Conservation (phyloP, 2,113 vertebrate genomes). For the Onychostoma macrolepis region DNA sequence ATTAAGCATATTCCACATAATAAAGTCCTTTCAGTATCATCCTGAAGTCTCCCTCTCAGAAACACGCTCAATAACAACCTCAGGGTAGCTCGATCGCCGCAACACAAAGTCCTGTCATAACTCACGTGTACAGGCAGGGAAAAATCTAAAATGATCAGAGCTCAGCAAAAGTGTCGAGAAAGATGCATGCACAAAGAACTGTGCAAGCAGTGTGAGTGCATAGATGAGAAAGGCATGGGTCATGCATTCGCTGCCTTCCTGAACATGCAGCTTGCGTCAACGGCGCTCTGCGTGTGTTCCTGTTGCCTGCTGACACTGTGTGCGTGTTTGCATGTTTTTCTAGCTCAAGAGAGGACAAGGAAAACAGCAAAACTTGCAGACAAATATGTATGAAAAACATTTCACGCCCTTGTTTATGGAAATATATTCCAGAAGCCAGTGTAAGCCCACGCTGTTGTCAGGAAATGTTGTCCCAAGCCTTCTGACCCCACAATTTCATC, state of each 20-base stretch:
- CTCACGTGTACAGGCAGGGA: not conserved
- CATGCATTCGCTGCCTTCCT: constrained; percentile 48
- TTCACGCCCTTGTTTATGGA: constrained; percentile 30
- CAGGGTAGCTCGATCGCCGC: not conserved
- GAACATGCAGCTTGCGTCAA: constrained; percentile 50
- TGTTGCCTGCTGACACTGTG: constrained; percentile 35
- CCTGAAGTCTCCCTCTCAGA: constrained; percentile 22
- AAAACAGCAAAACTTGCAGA: not conserved
- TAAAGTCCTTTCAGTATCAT: constrained; percentile 46
- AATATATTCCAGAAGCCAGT: not conserved
- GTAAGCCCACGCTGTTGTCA: not conserved
- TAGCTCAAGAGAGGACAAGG: constrained; percentile 1
- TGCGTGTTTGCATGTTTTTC: constrained; percentile 33
- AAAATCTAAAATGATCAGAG: not conserved
- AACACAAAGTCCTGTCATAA: not conserved
- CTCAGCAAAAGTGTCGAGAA: not conserved
- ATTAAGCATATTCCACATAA: constrained; percentile 27
- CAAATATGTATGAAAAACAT: constrained; percentile 11
- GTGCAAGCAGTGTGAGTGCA: not conserved
- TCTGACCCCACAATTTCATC: not conserved
- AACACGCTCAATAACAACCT: constrained; percentile 4
- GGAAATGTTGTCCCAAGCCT: not conserved
- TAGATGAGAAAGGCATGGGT: constrained; percentile 32
- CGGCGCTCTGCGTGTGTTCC: constrained; percentile 41
- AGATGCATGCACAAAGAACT: not conserved